Evolutionary conservation across 2,888 invertebrate species (phyloP).

Genomic region (Sesia bembeciformis): DNA sequence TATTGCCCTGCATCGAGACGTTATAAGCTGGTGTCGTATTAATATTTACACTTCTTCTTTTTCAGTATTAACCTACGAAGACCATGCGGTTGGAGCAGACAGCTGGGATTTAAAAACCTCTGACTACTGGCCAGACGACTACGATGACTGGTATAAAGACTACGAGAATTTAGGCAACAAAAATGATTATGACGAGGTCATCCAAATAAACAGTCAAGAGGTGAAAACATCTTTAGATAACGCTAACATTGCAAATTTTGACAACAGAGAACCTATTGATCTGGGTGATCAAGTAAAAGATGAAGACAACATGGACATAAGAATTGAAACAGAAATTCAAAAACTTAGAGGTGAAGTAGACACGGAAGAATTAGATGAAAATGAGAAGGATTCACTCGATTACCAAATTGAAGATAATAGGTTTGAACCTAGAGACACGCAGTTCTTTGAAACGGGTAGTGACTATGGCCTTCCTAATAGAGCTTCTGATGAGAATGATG

Average conservation of each 20-base stretch:
- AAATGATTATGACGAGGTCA: background rate
- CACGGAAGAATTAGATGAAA: conserved; percentile 4
- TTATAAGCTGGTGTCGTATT: too few species aligned
- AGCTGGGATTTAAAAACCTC: background rate
- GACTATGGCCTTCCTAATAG: background rate
- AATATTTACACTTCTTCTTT: background rate
- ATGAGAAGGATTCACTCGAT: conserved; percentile 16
- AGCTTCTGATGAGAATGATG: background rate
- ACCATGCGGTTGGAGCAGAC: background rate
- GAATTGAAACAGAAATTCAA: conserved; percentile 7
- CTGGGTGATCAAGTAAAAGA: background rate
- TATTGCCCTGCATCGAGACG: too few species aligned
- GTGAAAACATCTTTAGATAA: background rate
- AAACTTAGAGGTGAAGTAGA: conserved; percentile 5
- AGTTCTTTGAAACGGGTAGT: background rate
- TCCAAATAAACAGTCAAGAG: background rate
- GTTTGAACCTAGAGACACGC: conserved; percentile 15
- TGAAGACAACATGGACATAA: background rate
- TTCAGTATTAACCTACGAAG: background rate
- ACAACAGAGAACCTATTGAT: background rate
- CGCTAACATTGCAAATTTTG: background rate
- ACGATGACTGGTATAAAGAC: background rate
- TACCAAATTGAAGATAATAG: conserved; percentile 52
- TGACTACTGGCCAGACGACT: background rate
- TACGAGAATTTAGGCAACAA: background rate